phyloP scores from a whole-genome alignment of 2,888 invertebrate species.

The Amorpha juglandis region DNA sequence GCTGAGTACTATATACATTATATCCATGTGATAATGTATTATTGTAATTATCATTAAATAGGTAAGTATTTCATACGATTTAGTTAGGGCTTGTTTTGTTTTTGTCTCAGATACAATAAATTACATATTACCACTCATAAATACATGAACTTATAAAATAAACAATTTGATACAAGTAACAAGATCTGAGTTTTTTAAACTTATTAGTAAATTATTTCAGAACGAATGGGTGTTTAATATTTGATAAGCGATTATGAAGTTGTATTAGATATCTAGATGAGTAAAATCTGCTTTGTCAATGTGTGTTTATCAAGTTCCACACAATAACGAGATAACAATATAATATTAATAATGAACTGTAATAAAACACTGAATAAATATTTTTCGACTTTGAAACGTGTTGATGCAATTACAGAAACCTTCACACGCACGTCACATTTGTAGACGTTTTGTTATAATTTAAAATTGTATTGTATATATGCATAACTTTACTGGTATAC shows the following conservation, averaged over 20 bases:
- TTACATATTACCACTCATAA: no score
- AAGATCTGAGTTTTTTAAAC: no score
- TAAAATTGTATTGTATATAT: not conserved
- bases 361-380: constrained; percentile 30
- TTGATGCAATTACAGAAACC: constrained; percentile 23
- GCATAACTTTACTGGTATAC: not conserved
- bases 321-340: not conserved
- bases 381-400: constrained; percentile 33
- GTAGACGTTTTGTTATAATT: not conserved
- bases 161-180: no score
- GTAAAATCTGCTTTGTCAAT: not conserved
- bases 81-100: not conserved
- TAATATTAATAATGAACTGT: not conserved
- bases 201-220: no score
- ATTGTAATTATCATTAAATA: constrained; percentile 8
- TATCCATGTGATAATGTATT: constrained; percentile 39
- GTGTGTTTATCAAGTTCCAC: not conserved
- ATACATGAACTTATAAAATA: no score
- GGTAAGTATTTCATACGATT: not conserved
- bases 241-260: not conserved
- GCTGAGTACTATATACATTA: constrained; percentile 38
- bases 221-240: no score
- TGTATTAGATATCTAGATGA: not conserved
- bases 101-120: no score
- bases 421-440: constrained; percentile 8